Evolutionary conservation across 2,797 vertebrate species (phyloP), one percentile per base, ranked within the genome.

Genomic region (Sebastes iracundus): DNA sequence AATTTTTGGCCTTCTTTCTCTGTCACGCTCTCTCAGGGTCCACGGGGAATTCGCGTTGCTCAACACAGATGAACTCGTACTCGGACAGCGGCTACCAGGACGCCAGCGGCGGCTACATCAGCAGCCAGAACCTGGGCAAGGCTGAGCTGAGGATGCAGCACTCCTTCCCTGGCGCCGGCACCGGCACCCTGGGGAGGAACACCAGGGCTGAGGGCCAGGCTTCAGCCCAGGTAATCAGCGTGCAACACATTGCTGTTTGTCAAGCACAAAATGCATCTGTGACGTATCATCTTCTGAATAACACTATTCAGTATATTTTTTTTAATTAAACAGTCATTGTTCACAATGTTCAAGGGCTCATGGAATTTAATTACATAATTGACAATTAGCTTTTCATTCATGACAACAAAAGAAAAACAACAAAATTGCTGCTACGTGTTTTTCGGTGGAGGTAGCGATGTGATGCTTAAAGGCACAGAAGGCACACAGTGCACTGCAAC

Each of bases 21-120:
- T 81, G 46, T 79, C 76, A n/a, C 63, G 38, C 61, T 66, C 23
- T 72, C 46, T 70, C 91, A 99, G 98, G 97, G 90, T 99, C 98
- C 13, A 82, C 94, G 56, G 98, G 97, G 90, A 99, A 99, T 93
- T 99, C 98, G 0, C 97, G 97, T 90, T 98, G 97, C 95, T 98
- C 98, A 69, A 98, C 97, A 61, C 98, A 98, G 91, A 99, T 99
- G 97, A 99, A 99, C 96, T 99, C 98, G 2, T 99, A 99, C 83
- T 98, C 98, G 6, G 98, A 99, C 93, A 99, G 98, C 38, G 98
- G 98, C 87, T 99, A 99, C 94, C 98, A 99, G 92, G 98, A 99
- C 95, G 96, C 97, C 79, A 93, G 96, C 91, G 97, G 96, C n/a
- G 90, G 90, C 94, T 99, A 98, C 94, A 96, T 96, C 94, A 96